Conservation (phyloP, 2,888 invertebrate species). For the Nasonia oneida region DNA sequence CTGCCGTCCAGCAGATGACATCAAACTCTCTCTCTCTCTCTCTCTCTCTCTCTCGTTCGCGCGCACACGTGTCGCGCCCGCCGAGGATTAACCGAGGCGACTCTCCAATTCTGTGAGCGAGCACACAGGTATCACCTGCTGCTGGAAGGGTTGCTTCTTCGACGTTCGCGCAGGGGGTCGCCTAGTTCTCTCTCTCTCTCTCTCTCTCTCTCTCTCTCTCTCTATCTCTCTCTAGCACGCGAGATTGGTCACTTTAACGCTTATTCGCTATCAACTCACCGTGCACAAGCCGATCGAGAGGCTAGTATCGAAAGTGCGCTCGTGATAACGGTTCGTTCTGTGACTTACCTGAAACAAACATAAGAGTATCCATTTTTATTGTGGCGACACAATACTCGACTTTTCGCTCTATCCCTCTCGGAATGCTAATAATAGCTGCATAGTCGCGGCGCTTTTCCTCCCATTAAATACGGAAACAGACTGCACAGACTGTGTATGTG, state of each 20-base stretch:
- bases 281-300: slow-evolving; percentile 11
- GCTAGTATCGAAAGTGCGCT: not conserved
- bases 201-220: no score
- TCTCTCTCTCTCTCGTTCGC: slow-evolving; percentile 32
- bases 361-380: not conserved
- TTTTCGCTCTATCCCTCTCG: not conserved
- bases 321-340: slow-evolving; percentile 36
- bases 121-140: slow-evolving; percentile 48
- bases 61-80: slow-evolving; percentile 68
- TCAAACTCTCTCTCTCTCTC: slow-evolving; percentile 59
- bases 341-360: slow-evolving; percentile 45
- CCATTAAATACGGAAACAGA: not conserved
- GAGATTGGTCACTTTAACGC: slow-evolving; percentile 53
- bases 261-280: slow-evolving; percentile 30
- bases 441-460: not conserved
- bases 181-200: not conserved
- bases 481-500: slow-evolving; percentile 11
- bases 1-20: slow-evolving; percentile 68
- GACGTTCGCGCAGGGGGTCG: slow-evolving; percentile 57
- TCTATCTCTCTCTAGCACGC: no score
- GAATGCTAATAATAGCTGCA: not conserved
- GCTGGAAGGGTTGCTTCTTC: not conserved
- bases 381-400: not conserved
- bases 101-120: slow-evolving; percentile 21
- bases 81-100: slow-evolving; percentile 64